Conservation (phyloP, 2,797 vertebrate genomes). For the Ataeniobius toweri region DNA sequence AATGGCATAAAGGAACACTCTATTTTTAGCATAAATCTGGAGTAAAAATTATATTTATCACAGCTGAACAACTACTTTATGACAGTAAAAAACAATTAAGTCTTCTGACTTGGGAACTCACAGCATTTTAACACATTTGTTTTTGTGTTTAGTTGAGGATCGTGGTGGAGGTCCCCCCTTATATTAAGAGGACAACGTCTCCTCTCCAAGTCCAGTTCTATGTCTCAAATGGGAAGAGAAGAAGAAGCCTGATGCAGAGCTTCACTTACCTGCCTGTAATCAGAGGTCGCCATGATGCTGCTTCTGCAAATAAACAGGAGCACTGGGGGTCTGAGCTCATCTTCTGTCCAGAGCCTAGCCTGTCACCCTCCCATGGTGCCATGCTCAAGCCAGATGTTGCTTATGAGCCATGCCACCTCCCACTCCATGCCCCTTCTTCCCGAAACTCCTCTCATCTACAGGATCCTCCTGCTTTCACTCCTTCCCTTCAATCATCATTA, state of each 20-base stretch:
- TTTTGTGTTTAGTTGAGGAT: slow-evolving; percentile 81
- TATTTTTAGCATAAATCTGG: no score
- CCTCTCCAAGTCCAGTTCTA: slow-evolving; percentile 92
- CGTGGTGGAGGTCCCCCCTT: slow-evolving; percentile 89
- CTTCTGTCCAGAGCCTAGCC: slow-evolving; percentile 63
- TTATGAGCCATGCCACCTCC: slow-evolving; percentile 77
- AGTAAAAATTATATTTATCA: neutral
- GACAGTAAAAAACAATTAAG: neutral
- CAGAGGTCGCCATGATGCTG: neutral
- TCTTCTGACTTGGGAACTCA: neutral
- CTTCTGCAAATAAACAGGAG: slow-evolving; percentile 85
- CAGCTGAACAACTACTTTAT: neutral
- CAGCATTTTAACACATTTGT: neutral
- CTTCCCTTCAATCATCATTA: slow-evolving; percentile 12
- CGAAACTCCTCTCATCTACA: slow-evolving; percentile 51
- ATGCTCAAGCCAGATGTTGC: slow-evolving; percentile 72
- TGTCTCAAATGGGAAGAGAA: slow-evolving; percentile 93
- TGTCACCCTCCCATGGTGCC: slow-evolving; percentile 70
- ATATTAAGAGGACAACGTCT: slow-evolving; percentile 82
- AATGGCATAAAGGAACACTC: no score
- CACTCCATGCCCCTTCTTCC: slow-evolving; percentile 76
- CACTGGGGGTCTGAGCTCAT: slow-evolving; percentile 79
- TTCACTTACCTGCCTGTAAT: slow-evolving; percentile 84
- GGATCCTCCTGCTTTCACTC: slow-evolving; percentile 24
- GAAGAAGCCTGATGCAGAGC: slow-evolving; percentile 87